Percentiles rank a stretch among this genome's conserved stretches.
Conservation (phyloP, 2,113 vertebrate species). For the Cryptoleucopteryx plumbea region DNA sequence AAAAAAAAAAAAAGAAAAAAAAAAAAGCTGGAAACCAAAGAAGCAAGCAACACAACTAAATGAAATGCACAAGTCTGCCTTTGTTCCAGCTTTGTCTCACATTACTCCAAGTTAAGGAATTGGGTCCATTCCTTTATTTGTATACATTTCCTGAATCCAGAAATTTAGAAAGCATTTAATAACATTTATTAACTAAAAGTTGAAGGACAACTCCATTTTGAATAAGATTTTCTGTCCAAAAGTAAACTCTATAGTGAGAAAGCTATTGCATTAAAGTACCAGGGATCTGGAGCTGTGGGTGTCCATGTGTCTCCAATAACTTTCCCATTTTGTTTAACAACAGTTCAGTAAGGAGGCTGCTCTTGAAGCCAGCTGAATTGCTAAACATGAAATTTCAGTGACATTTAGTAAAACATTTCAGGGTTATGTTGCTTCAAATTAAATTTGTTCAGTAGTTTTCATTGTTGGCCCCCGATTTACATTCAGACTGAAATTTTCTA, state of each 20-base stretch:
- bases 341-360: neutral
- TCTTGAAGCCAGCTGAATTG: neutral
- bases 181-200: conserved; percentile 41
- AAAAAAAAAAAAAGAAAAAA: neutral
- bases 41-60: conserved; percentile 36
- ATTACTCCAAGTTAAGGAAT: neutral
- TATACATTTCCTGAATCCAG: neutral
- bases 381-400: conserved; percentile 37
- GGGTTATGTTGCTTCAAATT: conserved; percentile 12
- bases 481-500: conserved; percentile 14
- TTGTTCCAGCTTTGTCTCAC: conserved; percentile 31
- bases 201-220: neutral
- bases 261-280: neutral
- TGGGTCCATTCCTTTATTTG: neutral
- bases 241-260: neutral
- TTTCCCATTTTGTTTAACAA: conserved; percentile 39
- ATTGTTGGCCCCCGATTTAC: conserved; percentile 10
- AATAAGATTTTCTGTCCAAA: neutral
- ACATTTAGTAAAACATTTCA: conserved; percentile 40
- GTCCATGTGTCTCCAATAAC: conserved; percentile 36
- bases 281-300: neutral
- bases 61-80: conserved; percentile 58
- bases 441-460: conserved; percentile 5
- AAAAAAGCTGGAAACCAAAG: conserved; percentile 39
- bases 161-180: neutral